Evolutionary conservation across 1,140 invertebrate genomes (phyloP).

Genomic region (Pseudobourletiella spinata): DNA sequence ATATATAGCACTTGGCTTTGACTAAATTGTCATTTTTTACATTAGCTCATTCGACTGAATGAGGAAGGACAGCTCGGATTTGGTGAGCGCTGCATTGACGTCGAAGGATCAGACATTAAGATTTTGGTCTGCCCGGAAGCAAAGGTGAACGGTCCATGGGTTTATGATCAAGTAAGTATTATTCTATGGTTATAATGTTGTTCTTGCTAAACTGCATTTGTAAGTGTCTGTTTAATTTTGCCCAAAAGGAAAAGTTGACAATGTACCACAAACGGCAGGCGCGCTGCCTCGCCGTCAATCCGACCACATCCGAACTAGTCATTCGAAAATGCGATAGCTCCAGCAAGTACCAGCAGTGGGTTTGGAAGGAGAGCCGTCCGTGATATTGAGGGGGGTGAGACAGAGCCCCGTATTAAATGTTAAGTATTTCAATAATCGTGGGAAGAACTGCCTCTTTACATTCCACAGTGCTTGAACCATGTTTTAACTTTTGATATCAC

Average conservation of each 20-base stretch:
- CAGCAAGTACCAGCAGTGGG: slow-evolving; percentile 82
- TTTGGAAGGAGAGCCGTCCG: slow-evolving; percentile 54
- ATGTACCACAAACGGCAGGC: slow-evolving; percentile 68
- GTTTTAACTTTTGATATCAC: too few relatives aligned
- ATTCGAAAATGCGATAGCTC: slow-evolving; percentile 70
- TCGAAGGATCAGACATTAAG: slow-evolving; percentile 71
- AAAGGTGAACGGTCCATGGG: slow-evolving; percentile 87
- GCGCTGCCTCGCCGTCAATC: slow-evolving; percentile 77
- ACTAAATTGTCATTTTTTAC: neutral
- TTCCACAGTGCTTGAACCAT: too few relatives aligned
- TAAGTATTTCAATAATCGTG: too few relatives aligned
- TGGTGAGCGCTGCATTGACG: slow-evolving; percentile 85
- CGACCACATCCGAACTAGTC: slow-evolving; percentile 61
- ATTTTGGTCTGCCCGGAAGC: slow-evolving; percentile 79
- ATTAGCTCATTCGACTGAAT: slow-evolving; percentile 72
- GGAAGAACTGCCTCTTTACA: too few relatives aligned
- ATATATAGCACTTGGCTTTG: neutral
- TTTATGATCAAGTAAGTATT: slow-evolving; percentile 59
- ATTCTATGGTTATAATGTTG: neutral
- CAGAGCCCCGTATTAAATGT: too few relatives aligned
- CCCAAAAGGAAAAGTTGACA: slow-evolving; percentile 55
- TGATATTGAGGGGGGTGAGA: too few relatives aligned
- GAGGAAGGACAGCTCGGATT: slow-evolving; percentile 86
- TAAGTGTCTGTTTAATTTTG: slow-evolving; percentile 26
- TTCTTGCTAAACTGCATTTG: slow-evolving; percentile 1